A percentile compares a stretch with the other conserved stretches of the same genome.
These are phyloP conservation scores for Urocitellus parryii DNA, from an alignment of 2,113 vertebrate species.

Conservation along the genomic window DNA sequence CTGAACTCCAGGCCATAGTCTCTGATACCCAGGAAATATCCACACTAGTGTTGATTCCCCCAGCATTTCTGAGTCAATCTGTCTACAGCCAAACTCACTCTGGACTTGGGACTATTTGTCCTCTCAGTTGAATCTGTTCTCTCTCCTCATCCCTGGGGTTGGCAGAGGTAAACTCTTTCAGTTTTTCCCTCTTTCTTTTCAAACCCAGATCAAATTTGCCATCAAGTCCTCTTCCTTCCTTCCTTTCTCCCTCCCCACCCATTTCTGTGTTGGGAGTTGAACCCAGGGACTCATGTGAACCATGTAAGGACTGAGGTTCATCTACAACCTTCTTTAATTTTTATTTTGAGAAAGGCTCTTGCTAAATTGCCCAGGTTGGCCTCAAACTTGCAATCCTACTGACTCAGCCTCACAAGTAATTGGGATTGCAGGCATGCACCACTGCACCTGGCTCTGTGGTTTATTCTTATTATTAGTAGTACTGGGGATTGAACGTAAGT, in stretches of 20 bases:
- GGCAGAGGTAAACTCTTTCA: not conserved
- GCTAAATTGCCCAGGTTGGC: too few species aligned
- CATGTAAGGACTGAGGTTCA: too few species aligned
- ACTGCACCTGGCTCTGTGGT: too few species aligned
- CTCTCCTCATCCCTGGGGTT: not conserved
- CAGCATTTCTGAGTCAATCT: not conserved
- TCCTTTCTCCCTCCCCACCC: too few species aligned
- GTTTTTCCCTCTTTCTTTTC: not conserved
- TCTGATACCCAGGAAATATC: conserved; percentile 19
- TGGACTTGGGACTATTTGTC: not conserved
- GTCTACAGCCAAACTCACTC: not conserved
- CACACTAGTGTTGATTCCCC: not conserved
- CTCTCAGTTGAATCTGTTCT: not conserved
- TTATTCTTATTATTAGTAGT: too few species aligned
- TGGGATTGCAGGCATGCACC: too few species aligned
- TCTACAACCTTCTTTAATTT: too few species aligned
- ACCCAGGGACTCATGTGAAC: too few species aligned
- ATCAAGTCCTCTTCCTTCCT: not conserved
- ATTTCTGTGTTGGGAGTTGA: too few species aligned
- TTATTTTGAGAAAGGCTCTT: too few species aligned
- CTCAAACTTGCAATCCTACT: too few species aligned
- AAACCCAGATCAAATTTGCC: not conserved
- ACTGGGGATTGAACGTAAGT: not conserved
- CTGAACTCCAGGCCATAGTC: not conserved
- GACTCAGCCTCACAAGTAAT: too few species aligned